These are phyloP conservation scores for Piaya cayana DNA, from an alignment of 2,113 vertebrate species.

Conservation along the genomic window DNA sequence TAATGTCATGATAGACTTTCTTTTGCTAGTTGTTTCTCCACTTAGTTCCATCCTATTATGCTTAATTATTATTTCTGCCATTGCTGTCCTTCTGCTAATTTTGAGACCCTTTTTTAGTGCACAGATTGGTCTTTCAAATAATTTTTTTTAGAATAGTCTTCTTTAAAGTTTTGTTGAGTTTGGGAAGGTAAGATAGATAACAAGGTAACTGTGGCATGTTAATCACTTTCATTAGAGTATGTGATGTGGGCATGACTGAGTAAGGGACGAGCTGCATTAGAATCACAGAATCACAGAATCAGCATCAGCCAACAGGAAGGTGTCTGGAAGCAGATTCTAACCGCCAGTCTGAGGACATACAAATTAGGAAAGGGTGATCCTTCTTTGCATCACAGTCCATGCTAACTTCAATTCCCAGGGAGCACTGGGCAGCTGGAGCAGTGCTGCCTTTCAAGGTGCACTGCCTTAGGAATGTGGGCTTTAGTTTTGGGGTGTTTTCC, in stretches of 20 bases:
- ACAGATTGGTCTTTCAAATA: neutral
- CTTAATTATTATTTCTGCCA: neutral
- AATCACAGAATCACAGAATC: no score
- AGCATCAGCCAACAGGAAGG: neutral
- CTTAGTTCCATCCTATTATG: neutral
- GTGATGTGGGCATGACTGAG: neutral
- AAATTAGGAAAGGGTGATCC: neutral
- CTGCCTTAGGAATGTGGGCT: neutral
- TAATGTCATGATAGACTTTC: neutral
- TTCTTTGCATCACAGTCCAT: neutral
- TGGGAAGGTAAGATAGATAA: neutral
- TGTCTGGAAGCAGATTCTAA: neutral
- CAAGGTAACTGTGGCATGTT: neutral
- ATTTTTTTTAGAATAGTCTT: no score
- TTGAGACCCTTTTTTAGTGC: neutral
- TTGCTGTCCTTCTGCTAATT: neutral
- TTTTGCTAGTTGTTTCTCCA: neutral
- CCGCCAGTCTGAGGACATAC: neutral
- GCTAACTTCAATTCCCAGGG: neutral
- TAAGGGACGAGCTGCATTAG: neutral
- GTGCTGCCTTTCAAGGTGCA: neutral
- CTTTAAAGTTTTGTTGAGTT: neutral
- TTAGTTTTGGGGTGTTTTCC: neutral
- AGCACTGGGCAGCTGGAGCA: neutral
- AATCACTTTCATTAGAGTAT: neutral